Conservation (phyloP, 2,113 vertebrate species). For the Corythoichthys haematopterus region DNA sequence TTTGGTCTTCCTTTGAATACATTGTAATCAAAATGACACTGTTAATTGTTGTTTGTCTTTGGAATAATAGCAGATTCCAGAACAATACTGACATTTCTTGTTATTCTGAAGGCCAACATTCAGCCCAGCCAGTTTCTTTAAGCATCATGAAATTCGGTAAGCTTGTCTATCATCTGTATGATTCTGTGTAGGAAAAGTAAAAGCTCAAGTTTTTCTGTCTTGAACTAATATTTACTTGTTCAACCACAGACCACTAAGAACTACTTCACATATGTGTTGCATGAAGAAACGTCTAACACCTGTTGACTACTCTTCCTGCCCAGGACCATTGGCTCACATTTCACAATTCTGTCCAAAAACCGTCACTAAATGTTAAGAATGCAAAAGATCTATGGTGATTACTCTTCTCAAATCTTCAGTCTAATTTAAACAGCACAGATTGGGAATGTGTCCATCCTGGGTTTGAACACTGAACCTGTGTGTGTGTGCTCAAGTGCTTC, state of each 20-base stretch:
- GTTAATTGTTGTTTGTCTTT: too few species aligned
- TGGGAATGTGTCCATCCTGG: conserved; percentile 34
- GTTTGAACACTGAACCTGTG: conserved; percentile 43
- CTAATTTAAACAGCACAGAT: conserved; percentile 27
- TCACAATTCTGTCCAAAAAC: background rate
- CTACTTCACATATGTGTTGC: too few species aligned
- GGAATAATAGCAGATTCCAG: too few species aligned
- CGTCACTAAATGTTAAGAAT: conserved; percentile 20
- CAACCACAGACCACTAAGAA: too few species aligned
- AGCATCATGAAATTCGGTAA: background rate
- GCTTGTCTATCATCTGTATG: background rate
- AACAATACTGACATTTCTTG: too few species aligned
- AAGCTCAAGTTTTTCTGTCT: too few species aligned
- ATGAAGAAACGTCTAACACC: too few species aligned
- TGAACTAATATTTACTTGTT: too few species aligned
- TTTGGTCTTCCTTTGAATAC: conserved; percentile 1
- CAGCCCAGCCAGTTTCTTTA: background rate
- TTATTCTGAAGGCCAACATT: background rate
- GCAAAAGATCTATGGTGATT: conserved; percentile 21
- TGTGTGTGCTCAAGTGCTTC: conserved; percentile 63
- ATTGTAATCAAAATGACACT: background rate
- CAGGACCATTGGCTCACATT: too few species aligned
- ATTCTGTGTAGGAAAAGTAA: too few species aligned
- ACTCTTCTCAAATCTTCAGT: conserved; percentile 30
- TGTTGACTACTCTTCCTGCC: background rate